Evolutionary conservation across 2,888 invertebrate species (phyloP), one percentile per base, ranked within the genome.

Genomic region (Lithodes maja): DNA sequence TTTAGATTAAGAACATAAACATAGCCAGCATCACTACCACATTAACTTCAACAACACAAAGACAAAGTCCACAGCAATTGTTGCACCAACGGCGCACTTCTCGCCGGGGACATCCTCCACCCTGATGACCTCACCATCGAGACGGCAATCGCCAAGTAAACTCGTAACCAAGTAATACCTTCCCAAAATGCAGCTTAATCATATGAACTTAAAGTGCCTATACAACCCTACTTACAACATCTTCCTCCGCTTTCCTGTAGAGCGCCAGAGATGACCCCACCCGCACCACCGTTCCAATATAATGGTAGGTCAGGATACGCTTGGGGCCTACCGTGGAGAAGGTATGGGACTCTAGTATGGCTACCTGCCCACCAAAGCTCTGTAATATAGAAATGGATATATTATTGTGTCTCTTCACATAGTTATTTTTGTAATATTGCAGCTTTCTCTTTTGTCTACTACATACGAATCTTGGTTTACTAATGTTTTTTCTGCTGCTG

Each of bases 221-320:
- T 77, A 17, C 17, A 61, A 5, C 33, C 3, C 33, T 52, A 69
- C 83, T 50, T 68, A 83, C 83, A 7, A 71, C 83, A 50, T 68
- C 52, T 7, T 68, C 49, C 69, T 83, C 9, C 3, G 83, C 12
- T 17, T 17, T 83, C 74, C 74, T 83, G 74, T 69, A 83, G n/a
- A 83, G n/a, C 33, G 83, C 52, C 53, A 83, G n/a, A 54, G 74
- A 49, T n/a, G 83, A 71, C n/a, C 15, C 3, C 53, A 74, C 52
- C n/a, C 50, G 9, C 2, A 50, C 83, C n/a, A 69, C 52, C 9
- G 12, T 17, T 15, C 53, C 33, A 17, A 82, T 9, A 82, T 86
- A 86, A 55, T 86, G 52, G 52, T 53, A 86, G 2, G 49, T 50
- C 33, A 86, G n/a, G n/a, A 55, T 15, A 50, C 86, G 82, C n/a